These are phyloP conservation scores for Rotaria magnacalcarata DNA, from an alignment of 2,888 invertebrate species.

Conservation along the genomic window DNA sequence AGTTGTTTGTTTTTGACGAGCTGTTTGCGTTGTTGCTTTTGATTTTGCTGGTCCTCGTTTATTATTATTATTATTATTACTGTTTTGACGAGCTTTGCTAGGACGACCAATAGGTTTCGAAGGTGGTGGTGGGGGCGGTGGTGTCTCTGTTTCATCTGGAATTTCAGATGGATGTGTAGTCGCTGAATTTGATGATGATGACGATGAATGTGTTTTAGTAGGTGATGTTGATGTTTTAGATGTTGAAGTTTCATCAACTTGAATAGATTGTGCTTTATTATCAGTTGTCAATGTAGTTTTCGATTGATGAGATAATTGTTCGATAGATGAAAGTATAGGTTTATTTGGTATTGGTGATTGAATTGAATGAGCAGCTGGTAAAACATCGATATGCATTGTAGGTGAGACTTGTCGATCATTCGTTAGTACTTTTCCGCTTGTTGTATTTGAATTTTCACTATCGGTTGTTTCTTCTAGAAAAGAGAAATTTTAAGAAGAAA, in stretches of 20 bases:
- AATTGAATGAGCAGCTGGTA: not conserved
- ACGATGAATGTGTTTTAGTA: not conserved
- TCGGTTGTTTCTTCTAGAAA: conserved; percentile 23
- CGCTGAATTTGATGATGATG: not conserved
- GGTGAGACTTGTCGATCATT: not conserved
- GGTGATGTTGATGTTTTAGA: not conserved
- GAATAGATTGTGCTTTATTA: not conserved
- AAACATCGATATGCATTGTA: not conserved
- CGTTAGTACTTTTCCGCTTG: not conserved
- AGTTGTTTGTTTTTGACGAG: conserved; percentile 21
- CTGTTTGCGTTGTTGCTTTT: not conserved
- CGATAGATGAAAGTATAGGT: not conserved
- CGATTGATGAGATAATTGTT: conserved; percentile 12
- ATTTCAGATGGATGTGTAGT: not conserved
- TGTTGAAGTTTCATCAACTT: not conserved
- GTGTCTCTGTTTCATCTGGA: not conserved
- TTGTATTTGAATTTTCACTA: conserved; percentile 7
- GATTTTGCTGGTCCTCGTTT: not conserved
- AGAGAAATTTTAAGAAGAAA: not conserved
- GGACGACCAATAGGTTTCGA: not conserved
- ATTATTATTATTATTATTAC: not conserved
- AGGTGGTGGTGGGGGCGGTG: not conserved
- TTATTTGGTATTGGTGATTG: not conserved
- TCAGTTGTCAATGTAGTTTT: not conserved
- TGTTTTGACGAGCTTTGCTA: not conserved